Percentiles rank a stretch among this genome's conserved stretches.
Conservation (phyloP, 92 coral and sea anemone genomes). For the Porites lobata region DNA sequence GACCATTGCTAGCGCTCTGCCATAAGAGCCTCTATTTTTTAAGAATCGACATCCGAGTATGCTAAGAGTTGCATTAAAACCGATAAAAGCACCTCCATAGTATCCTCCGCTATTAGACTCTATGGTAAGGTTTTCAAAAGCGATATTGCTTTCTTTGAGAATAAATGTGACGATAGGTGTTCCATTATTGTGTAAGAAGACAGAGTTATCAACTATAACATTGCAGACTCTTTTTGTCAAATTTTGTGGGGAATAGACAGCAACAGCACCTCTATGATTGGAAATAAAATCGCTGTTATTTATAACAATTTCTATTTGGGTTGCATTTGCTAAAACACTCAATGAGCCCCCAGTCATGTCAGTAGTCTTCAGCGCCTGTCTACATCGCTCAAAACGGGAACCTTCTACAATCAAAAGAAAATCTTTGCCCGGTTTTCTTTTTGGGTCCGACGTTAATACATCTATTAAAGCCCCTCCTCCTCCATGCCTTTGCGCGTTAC, state of each 20-base stretch:
- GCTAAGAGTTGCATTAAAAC: not conserved
- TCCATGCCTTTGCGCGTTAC: not conserved
- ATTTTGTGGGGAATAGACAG: not conserved
- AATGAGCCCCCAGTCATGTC: not conserved
- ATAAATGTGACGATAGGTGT: too few relatives aligned
- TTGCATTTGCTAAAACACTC: not conserved
- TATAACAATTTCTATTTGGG: not conserved
- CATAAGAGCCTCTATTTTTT: not conserved
- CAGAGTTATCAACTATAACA: not conserved
- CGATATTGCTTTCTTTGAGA: not conserved
- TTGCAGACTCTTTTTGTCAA: not conserved
- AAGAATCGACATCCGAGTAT: not conserved
- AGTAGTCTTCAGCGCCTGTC: not conserved
- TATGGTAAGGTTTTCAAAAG: not conserved
- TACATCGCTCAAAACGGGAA: slow-evolving; percentile 1
- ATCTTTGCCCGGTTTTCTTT: not conserved
- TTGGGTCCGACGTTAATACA: not conserved
- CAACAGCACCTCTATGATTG: not conserved
- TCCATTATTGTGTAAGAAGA: not conserved
- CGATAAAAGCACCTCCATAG: not conserved
- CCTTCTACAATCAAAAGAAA: not conserved
- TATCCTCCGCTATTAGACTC: not conserved
- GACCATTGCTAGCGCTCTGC: not conserved
- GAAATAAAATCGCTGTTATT: slow-evolving; percentile 15
- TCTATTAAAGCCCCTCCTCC: not conserved